A percentile compares a stretch with the other conserved stretches of the same genome.
These are phyloP conservation scores for Pseudochaenichthys georgianus DNA, from an alignment of 2,797 vertebrate species.

Conservation along the genomic window DNA sequence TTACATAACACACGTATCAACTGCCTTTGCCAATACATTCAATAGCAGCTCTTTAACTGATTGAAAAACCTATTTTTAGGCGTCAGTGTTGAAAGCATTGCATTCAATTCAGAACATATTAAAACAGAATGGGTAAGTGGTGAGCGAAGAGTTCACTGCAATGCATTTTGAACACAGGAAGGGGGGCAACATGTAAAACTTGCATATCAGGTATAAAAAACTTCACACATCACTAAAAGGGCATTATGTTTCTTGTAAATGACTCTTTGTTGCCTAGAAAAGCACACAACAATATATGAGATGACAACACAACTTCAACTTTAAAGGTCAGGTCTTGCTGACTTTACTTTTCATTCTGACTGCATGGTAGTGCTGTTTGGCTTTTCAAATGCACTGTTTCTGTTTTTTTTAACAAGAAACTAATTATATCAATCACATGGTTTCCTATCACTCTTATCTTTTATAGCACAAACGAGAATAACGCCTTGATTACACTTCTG, in stretches of 20 bases:
- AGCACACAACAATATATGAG: neutral
- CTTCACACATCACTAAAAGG: slow-evolving; percentile 2
- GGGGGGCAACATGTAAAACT: slow-evolving; percentile 49
- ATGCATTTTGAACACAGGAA: slow-evolving; percentile 29
- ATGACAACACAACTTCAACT: slow-evolving; percentile 4
- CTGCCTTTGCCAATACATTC: slow-evolving; percentile 11
- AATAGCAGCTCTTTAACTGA: slow-evolving; percentile 25
- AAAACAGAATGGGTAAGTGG: slow-evolving; percentile 26
- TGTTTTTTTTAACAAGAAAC: slow-evolving; percentile 1
- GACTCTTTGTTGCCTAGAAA: neutral
- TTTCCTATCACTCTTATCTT: slow-evolving; percentile 15
- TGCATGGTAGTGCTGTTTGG: neutral
- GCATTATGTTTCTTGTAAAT: neutral
- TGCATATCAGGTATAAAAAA: slow-evolving; percentile 6
- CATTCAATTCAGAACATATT: slow-evolving; percentile 30
- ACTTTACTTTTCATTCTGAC: slow-evolving; percentile 21
- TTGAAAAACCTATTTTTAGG: slow-evolving; percentile 34
- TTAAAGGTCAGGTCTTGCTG: slow-evolving; percentile 2
- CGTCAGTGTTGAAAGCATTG: slow-evolving; percentile 33
- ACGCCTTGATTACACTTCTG: neutral
- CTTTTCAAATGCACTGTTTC: slow-evolving; percentile 20
- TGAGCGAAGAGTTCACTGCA: slow-evolving; percentile 29
- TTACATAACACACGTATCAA: slow-evolving; percentile 7
- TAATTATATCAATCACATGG: slow-evolving; percentile 2
- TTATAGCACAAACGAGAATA: neutral